Evolutionary conservation across 2,888 invertebrate species (phyloP), one percentile per base, ranked within the genome.

Genomic region (Nomada flava): DNA sequence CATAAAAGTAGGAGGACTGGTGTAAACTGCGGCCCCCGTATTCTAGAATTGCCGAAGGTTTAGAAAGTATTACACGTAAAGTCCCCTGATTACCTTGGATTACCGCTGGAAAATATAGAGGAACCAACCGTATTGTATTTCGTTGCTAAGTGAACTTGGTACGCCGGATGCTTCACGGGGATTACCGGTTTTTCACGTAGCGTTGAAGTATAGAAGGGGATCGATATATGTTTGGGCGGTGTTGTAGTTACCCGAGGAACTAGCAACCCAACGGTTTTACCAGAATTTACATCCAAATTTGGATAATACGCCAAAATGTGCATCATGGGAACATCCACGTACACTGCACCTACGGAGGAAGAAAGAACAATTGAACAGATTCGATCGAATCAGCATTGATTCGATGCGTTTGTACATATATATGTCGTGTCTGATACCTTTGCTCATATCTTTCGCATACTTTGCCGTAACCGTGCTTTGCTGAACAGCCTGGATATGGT

Each of bases 301-400:
- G 91, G 91, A 76, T 92, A 92, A 76, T 93, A 93, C 1, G 92
- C 72, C 57, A 92, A 76, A 13, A 92, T 79, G 57, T 93, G 92
- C 67, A 88, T 89, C 89, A 89, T 91, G 4, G 93, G 93, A 52
- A 92, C 85, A 62, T 92, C 91, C 23, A 92, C 81, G 84, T 91
- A 93, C n/a, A 90, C 76, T 44, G 84, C 75, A 42, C 88, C 93
- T 93, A 77, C 7, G 75, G 83, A 20, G 50, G 44, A 2, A 15
- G 3, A 9, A 29, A 26, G 3, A 23, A 10, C 0, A 20, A 13
- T 20, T 18, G 2, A 10, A 18, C 44, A 36, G 15, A 20, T 44
- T 7, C 2, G 9, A 26, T 29, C 0, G n/a, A 23, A 0, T 1
- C 10, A 18, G 18, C 5, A 36, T 36, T 7, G 36, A n/a, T 3